Conservation (phyloP, 1,140 invertebrate genomes). For the Orchesella cincta region DNA sequence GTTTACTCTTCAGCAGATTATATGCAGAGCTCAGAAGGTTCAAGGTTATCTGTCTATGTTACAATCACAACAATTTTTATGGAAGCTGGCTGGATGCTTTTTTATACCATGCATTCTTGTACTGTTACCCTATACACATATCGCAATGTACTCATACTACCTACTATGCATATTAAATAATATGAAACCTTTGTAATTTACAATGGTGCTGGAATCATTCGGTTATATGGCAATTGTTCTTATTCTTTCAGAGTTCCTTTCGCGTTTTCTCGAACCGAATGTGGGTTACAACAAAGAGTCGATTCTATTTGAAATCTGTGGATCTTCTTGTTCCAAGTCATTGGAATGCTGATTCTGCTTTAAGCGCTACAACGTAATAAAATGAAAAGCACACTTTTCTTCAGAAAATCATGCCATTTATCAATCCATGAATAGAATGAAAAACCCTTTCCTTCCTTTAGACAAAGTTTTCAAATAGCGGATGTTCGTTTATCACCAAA, state of each 20-base stretch:
- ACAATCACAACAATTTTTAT: neutral
- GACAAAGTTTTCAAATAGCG: conserved; percentile 32
- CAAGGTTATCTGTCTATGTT: too few species aligned
- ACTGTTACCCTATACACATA: too few species aligned
- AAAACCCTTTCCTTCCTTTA: conserved; percentile 23
- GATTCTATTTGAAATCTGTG: conserved; percentile 28
- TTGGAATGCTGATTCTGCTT: conserved; percentile 23
- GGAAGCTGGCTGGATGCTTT: neutral
- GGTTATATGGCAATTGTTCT: neutral
- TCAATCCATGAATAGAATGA: too few species aligned
- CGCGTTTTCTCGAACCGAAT: neutral
- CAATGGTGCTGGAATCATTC: neutral
- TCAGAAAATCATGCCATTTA: neutral
- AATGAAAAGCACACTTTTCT: neutral
- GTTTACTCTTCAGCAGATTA: too few species aligned
- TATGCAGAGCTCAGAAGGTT: too few species aligned
- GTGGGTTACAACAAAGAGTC: neutral
- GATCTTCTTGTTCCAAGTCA: conserved; percentile 25
- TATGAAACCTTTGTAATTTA: neutral
- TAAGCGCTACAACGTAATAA: neutral
- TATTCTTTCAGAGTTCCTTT: neutral
- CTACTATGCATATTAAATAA: neutral
- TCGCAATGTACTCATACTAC: too few species aligned
- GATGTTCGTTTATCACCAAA: conserved; percentile 35
- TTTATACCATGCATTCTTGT: neutral